phyloP scores from a whole-genome alignment of 2,888 invertebrate species.

The Pristionchus arcanus region DNA sequence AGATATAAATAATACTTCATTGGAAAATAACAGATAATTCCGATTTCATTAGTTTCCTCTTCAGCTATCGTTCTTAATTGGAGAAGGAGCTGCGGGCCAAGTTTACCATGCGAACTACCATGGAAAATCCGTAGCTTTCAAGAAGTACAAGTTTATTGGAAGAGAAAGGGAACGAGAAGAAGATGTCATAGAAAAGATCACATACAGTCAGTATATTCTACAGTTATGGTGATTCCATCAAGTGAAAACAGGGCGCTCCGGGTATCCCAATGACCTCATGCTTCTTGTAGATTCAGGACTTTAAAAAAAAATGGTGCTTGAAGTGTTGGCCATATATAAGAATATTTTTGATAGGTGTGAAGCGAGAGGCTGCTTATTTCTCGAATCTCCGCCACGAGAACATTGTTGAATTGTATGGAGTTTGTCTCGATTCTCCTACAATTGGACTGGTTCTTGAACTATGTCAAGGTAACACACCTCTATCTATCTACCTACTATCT shows the following conservation, averaged over 20 bases:
- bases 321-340: too few species aligned
- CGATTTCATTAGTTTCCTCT: background rate
- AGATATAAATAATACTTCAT: background rate
- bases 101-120: slow-evolving; percentile 34
- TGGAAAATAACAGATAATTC: background rate
- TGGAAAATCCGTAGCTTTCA: slow-evolving; percentile 20
- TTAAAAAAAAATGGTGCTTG: too few species aligned
- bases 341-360: slow-evolving; percentile 17
- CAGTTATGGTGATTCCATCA: background rate
- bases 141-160: slow-evolving; percentile 3
- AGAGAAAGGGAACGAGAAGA: slow-evolving; percentile 24
- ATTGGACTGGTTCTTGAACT: slow-evolving; percentile 51
- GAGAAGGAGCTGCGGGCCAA: slow-evolving; percentile 49
- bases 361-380: slow-evolving; percentile 50
- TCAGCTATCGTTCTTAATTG: background rate
- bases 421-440: background rate
- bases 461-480: slow-evolving; percentile 43
- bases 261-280: too few species aligned
- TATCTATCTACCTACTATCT: background rate
- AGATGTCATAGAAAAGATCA: slow-evolving; percentile 46
- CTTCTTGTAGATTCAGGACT: too few species aligned
- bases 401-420: slow-evolving; percentile 51
- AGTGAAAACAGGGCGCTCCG: background rate
- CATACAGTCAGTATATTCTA: slow-evolving; percentile 6
- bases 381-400: slow-evolving; percentile 37